Percentiles rank a stretch among this genome's conserved stretches.
Conservation (phyloP, 2,797 vertebrate genomes). For the Artibeus lituratus region DNA sequence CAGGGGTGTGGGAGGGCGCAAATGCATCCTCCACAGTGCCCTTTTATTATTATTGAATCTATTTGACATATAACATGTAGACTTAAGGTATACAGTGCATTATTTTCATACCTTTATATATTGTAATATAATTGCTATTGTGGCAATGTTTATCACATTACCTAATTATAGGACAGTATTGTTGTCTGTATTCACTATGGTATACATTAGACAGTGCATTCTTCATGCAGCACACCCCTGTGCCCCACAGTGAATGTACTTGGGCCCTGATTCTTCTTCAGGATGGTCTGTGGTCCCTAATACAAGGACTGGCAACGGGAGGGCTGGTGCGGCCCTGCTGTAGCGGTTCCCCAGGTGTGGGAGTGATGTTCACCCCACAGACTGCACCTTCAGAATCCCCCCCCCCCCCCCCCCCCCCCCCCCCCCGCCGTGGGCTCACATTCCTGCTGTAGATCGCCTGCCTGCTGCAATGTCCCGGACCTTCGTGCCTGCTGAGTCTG, state of each 20-base stretch:
- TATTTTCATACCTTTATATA: not conserved
- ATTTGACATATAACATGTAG: not conserved
- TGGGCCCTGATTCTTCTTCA: not conserved
- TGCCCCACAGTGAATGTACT: not conserved
- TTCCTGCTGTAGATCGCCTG: not conserved
- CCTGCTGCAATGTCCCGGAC: not conserved
- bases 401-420: accelerated
- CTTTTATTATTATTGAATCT: not conserved
- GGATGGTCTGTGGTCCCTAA: not conserved
- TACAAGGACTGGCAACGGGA: not conserved
- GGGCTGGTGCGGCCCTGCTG: too few relatives aligned
- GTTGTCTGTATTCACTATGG: not conserved
- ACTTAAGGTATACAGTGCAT: not conserved
- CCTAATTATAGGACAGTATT: not conserved
- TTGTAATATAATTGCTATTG: not conserved
- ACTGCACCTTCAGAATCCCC: not conserved
- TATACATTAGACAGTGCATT: not conserved
- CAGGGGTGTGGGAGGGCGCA: not conserved
- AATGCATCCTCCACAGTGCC: not conserved
- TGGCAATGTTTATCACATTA: not conserved
- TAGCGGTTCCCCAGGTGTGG: not conserved
- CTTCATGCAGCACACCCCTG: not conserved
- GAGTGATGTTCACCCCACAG: not conserved
- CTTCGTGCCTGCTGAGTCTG: too few relatives aligned
- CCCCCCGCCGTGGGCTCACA: not conserved